Evolutionary conservation across 2,113 vertebrate genomes (phyloP).

Genomic region (Ornithorhynchus anatinus): DNA sequence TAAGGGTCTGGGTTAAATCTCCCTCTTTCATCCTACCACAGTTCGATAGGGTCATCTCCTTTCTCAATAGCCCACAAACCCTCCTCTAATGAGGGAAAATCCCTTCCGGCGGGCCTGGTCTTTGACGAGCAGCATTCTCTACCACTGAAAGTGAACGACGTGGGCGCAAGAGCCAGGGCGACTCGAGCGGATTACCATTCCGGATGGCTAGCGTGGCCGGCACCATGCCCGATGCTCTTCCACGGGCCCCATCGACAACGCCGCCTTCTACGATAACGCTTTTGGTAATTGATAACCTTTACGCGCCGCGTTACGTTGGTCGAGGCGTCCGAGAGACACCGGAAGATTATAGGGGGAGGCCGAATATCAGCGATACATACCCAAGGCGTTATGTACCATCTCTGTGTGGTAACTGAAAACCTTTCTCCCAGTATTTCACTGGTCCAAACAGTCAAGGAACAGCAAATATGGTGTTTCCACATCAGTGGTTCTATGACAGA

Average conservation of each 20-base stretch:
- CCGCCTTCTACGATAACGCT: background rate
- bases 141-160: too few species aligned
- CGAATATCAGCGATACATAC: slow-evolving; percentile 1
- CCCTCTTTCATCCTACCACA: too few species aligned
- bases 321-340: background rate
- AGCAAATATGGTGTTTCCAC: background rate
- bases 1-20: too few species aligned
- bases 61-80: too few species aligned
- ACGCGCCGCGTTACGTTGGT: background rate
- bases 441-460: background rate
- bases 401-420: background rate
- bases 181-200: too few species aligned
- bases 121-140: too few species aligned
- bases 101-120: too few species aligned
- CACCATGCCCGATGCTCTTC: background rate
- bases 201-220: background rate
- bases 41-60: too few species aligned
- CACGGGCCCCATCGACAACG: background rate
- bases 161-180: too few species aligned
- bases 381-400: background rate
- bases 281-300: slow-evolving; percentile 14
- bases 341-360: background rate
- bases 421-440: background rate
- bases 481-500: background rate
- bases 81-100: too few species aligned